Evolutionary conservation across 2,797 vertebrate genomes (phyloP), one percentile per base, ranked within the genome.

Genomic region (Crocidura indochinensis): DNA sequence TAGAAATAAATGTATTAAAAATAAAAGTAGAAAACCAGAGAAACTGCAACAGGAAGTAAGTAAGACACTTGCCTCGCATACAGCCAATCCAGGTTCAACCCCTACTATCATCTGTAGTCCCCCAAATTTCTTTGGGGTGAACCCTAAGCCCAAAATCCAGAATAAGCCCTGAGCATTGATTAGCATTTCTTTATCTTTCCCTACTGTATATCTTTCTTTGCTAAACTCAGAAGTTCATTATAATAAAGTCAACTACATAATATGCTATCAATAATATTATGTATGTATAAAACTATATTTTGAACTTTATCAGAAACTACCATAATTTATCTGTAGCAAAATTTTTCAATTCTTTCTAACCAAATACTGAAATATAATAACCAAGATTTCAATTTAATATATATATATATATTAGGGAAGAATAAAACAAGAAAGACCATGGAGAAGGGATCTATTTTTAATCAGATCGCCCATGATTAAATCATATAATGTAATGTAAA

Each of bases 331-430:
- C 56, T 64, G 8, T 92, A 53, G 62, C 5, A 72, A 94, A 60
- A 88, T 86, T 12, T 92, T 93, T 96, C 22, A 83, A 12, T 85
- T 88, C 46, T 47, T 85, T 29, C 6, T 69, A 56, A 56, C 53
- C 17, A 56, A 94, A 90, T 89, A 92, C 1, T 91, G 46, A 93
- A 92, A 84, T 83, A 51, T 76, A 80, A 89, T 15, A 83, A 65
- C 53, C 87, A 87, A 90, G 26, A 91, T 89, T 91, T 89, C 60
- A 91, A 62, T 47, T 71, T 84, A 91, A n/a, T n/a, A n/a, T n/a
- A n/a, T n/a, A n/a, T n/a, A 79, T 80, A 79, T 77, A 51, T 3
- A 65, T 3, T 80, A 64, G 27, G 38, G 81, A 90, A 95, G 17
- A 90, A 94, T 73, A 67, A 92, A 76, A 93, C n/a, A 84, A 74